Conservation (phyloP, 2,797 vertebrate species). For the Liparis tanakae region DNA sequence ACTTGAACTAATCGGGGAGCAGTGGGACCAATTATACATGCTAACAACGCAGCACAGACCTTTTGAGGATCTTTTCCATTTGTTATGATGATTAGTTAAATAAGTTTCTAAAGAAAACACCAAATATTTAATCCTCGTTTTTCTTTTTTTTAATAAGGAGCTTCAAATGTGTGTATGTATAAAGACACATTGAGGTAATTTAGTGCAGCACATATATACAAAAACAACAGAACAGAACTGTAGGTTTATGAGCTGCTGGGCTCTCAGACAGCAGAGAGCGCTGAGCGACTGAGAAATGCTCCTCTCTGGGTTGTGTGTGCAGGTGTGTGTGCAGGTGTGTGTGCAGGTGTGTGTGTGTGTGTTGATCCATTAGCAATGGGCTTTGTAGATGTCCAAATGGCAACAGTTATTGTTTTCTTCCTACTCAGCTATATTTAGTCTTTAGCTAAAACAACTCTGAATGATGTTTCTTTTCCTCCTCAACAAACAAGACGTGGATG, state of each 20-base stretch:
- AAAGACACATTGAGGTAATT: constrained; percentile 6
- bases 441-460: background rate
- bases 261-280: constrained; percentile 30
- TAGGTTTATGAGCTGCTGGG: constrained; percentile 27
- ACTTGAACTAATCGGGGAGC: too few relatives aligned
- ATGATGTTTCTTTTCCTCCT: background rate
- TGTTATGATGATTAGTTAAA: background rate
- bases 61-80: background rate
- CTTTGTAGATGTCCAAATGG: constrained; percentile 43
- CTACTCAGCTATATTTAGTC: constrained; percentile 5
- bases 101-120: background rate
- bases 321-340: background rate
- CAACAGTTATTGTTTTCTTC: constrained; percentile 21
- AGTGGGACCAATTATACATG: too few relatives aligned
- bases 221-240: constrained; percentile 25
- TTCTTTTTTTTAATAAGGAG: background rate
- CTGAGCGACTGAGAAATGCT: constrained; percentile 7
- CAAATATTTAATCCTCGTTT: rapidly evolving
- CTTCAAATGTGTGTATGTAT: background rate
- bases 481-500: background rate
- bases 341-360: constrained; percentile 4
- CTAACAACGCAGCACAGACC: background rate
- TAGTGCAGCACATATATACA: constrained; percentile 9
- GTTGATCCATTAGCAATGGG: constrained; percentile 52
- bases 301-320: constrained; percentile 7